Evolutionary conservation across 1,140 invertebrate genomes (phyloP).

Genomic region (Ceratoteleas bidentatus): DNA sequence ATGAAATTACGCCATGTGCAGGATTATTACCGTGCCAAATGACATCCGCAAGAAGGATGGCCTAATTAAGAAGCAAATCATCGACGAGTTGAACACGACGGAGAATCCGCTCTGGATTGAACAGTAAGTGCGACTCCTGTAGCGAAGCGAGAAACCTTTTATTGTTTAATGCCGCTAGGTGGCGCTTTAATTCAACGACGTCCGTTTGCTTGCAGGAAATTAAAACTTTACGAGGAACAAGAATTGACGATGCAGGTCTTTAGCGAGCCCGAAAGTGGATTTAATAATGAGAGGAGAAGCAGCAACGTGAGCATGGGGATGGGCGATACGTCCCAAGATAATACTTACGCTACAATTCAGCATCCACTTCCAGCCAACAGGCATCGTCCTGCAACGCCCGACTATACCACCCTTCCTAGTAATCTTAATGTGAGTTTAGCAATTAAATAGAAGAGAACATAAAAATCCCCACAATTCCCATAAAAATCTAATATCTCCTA

Average conservation of each 20-base stretch:
- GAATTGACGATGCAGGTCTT: conserved; percentile 96
- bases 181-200: conserved; percentile 1
- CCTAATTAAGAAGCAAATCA: conserved; percentile 90
- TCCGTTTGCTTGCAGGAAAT: conserved; percentile 83
- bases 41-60: conserved; percentile 88
- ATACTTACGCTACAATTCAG: conserved; percentile 94
- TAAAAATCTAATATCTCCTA: too few relatives aligned
- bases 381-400: conserved; percentile 83
- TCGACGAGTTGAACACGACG: conserved; percentile 92
- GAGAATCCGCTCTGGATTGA: conserved; percentile 97
- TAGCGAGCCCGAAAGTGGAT: conserved; percentile 86
- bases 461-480: too few relatives aligned
- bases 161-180: conserved; percentile 2
- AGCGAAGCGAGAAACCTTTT: too few relatives aligned
- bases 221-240: conserved; percentile 95
- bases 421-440: conserved; percentile 79
- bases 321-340: conserved; percentile 84
- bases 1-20: conserved; percentile 58
- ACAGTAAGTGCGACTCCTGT: conserved; percentile 85
- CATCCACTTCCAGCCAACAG: conserved; percentile 82
- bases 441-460: too few relatives aligned
- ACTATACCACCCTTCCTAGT: conserved; percentile 87
- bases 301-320: conserved; percentile 79
- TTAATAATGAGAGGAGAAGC: conserved; percentile 81
- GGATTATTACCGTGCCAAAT: conserved; percentile 86